Evolutionary conservation across 2,113 vertebrate species (phyloP).

Genomic region (Cranoglanis bouderius): DNA sequence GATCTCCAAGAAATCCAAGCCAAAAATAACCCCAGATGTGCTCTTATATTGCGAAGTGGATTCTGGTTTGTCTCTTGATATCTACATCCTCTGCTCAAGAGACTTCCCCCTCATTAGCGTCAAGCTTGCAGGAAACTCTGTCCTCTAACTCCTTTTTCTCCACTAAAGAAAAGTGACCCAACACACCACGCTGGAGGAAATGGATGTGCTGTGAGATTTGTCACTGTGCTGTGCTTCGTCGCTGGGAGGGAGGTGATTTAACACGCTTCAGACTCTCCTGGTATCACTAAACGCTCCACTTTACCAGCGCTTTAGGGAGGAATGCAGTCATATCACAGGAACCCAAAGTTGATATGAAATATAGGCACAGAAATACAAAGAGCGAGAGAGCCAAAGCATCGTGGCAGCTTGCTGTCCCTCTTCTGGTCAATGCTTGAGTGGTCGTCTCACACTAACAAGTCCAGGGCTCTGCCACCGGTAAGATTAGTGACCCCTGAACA

Average conservation of each 20-base stretch:
- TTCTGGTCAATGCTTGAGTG: neutral
- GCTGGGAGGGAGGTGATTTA: slow-evolving; percentile 33
- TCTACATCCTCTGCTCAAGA: neutral
- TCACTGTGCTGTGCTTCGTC: neutral
- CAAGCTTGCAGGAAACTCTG: neutral
- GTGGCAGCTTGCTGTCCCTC: neutral
- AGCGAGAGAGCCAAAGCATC: neutral
- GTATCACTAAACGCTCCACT: neutral
- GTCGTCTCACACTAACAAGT: neutral
- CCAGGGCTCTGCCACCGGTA: neutral
- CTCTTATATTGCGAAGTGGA: neutral
- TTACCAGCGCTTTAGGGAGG: slow-evolving; percentile 13
- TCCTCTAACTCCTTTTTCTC: neutral
- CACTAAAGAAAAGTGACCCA: slow-evolving; percentile 6
- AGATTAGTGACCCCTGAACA: slow-evolving; percentile 2
- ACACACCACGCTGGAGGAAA: slow-evolving; percentile 25
- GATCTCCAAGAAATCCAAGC: neutral
- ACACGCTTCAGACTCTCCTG: slow-evolving; percentile 20
- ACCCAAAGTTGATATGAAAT: neutral
- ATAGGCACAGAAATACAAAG: neutral
- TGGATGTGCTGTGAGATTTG: slow-evolving; percentile 29
- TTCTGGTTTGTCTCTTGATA: neutral
- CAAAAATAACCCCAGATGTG: neutral
- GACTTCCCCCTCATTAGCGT: neutral
- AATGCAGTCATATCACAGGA: slow-evolving; percentile 9